Evolutionary conservation across 2,113 vertebrate genomes (phyloP).

Genomic region (Podarcis cretensis): DNA sequence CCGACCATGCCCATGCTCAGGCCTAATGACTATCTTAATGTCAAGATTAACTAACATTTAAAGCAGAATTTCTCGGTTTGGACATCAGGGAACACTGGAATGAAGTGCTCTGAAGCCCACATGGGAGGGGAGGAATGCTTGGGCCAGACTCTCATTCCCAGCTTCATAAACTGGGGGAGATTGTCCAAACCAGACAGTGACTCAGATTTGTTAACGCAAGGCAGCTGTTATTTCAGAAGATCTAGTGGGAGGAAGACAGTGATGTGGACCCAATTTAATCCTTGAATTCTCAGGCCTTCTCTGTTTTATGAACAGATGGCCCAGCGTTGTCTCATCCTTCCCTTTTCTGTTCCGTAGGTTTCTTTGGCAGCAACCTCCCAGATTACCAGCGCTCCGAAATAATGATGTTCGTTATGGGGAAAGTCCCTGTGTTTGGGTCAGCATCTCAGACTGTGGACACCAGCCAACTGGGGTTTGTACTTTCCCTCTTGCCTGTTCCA

Average conservation of each 20-base stretch:
- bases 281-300: background rate
- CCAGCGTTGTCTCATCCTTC: background rate
- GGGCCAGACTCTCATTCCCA: background rate
- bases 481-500: background rate
- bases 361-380: slow-evolving; percentile 97
- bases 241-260: background rate
- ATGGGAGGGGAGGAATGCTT: background rate
- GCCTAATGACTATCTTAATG: background rate
- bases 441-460: slow-evolving; percentile 87
- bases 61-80: too few species aligned
- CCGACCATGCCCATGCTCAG: too few species aligned
- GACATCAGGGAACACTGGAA: background rate
- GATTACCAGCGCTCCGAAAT: slow-evolving; percentile 98
- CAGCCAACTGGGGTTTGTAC: slow-evolving; percentile 78
- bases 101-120: background rate
- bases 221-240: background rate
- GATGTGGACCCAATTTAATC: background rate
- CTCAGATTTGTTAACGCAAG: background rate
- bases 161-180: background rate
- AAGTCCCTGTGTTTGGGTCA: slow-evolving; percentile 90
- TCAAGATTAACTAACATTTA: too few species aligned
- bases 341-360: slow-evolving; percentile 77
- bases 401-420: slow-evolving; percentile 99
- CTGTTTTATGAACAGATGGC: background rate
- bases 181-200: background rate